Percentiles rank a stretch among this genome's conserved stretches.
phyloP scores from a whole-genome alignment of 2,888 invertebrate genomes.

The Saturnia pavonia region DNA sequence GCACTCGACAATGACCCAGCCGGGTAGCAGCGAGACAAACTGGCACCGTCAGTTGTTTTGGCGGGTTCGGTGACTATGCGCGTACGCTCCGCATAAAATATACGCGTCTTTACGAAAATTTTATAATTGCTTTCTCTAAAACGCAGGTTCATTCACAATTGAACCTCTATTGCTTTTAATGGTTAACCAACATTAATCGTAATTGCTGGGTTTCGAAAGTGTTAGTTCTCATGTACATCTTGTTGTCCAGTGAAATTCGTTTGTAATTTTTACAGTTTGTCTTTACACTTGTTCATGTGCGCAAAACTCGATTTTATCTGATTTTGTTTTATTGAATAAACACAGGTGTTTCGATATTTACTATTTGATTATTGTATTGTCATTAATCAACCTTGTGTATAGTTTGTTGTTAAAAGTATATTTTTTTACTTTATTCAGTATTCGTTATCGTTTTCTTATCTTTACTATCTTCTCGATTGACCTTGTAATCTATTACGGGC shows the following conservation, averaged over 20 bases:
- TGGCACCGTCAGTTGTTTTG: slow-evolving; percentile 76
- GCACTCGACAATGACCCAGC: slow-evolving; percentile 60
- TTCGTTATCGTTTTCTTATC: slow-evolving; percentile 56
- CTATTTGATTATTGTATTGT: slow-evolving; percentile 39
- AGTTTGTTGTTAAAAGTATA: slow-evolving; percentile 32
- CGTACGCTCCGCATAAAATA: slow-evolving; percentile 47
- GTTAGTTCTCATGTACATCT: slow-evolving; percentile 20
- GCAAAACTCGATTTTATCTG: slow-evolving; percentile 26
- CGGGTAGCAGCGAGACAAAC: slow-evolving; percentile 62
- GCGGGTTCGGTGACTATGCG: slow-evolving; percentile 56
- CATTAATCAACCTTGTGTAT: slow-evolving; percentile 36
- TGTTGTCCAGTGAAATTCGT: slow-evolving; percentile 24
- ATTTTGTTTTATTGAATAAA: slow-evolving; percentile 25
- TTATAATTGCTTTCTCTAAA: slow-evolving; percentile 38
- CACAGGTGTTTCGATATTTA: slow-evolving; percentile 40
- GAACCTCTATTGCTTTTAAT: slow-evolving; percentile 32
- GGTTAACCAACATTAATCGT: slow-evolving; percentile 33
- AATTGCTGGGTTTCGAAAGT: slow-evolving; percentile 31
- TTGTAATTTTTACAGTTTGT: slow-evolving; percentile 19
- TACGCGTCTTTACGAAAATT: slow-evolving; percentile 34
- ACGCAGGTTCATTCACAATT: slow-evolving; percentile 34
- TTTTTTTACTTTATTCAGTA: slow-evolving; percentile 38
- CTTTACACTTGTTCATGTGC: slow-evolving; percentile 27
- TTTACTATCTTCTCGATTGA: slow-evolving; percentile 47
- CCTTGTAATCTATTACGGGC: slow-evolving; percentile 47